Base-by-base conservation (phyloP, 35 echinoderm and acorn worm species). In the Ophiothrix spiculata region DNA sequence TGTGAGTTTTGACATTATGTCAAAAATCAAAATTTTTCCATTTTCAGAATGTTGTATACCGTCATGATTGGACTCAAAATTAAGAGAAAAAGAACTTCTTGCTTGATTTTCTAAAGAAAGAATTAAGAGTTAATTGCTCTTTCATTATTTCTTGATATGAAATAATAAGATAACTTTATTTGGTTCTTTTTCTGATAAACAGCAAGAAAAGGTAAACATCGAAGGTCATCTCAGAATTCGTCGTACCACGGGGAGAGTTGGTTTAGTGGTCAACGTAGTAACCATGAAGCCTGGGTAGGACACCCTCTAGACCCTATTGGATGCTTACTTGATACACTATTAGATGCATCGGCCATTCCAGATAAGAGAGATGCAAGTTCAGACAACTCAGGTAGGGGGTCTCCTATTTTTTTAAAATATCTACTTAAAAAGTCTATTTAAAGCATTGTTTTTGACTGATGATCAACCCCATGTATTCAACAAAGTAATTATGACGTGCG, bases 281-380 rank as follows among this genome's bases (percentile, higher is more conserved):
- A 60, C 0, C 75, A 49, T 37, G 95, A 99, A 79, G 96, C 91
- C 31, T 99, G 96, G 96, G 89, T 99, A 49, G 96, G 96, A 54
- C 96, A 99, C 81, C 96, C 96, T 13, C 60, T 99, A 28, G 92
- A 99, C 56, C 96, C 95, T 16, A 99, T 99, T 36, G 92, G 92
- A 4, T 94, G 92, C 74, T 75, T 99, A 36, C 41, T 99, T 29
- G 92, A 99, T 74, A 99, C 96, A 0, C 54, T 99, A 16, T 75
- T 93, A 19, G 91, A 99, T 35, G 91, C 92, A 14, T 94, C 96
- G 33, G 76, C 81, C 64, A 76, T 87, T 36, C 38, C 77, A 45
- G 88, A 90, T 25, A 73, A 46, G 10, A 83, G 83, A 16, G 35
- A 49, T 16, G 36, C 32, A 13, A 74, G 80, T 33, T 39, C 38